Evolutionary conservation across 2,797 vertebrate genomes (phyloP), one percentile per base, ranked within the genome.

Genomic region (Gobionotothen gibberifrons): DNA sequence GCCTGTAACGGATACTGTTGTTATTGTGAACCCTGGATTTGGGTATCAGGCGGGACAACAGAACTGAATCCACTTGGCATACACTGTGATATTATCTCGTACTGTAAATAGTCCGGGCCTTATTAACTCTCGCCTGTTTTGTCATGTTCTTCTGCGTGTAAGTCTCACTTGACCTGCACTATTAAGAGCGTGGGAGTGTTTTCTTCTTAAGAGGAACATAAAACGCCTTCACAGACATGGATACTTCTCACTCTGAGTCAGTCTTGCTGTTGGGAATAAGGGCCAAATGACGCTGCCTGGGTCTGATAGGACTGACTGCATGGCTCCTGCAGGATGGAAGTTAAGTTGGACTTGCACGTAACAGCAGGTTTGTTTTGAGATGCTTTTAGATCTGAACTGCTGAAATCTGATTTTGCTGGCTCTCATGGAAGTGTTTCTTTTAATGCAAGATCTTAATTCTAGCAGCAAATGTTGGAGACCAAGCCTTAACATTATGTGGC

Each of bases 181-280:
- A 79, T 66, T 76, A 64, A 68, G 64, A 72, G 58, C 17, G 65
- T 88, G 76, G 67, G 80, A 87, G 74, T 72, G 75, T 86, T 83
- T 85, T 61, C 47, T 48, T 64, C 51, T 65, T 63, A 40, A 64
- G 64, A 79, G 61, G 69, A 87, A 69, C 68, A 56, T 13, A 15
- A 54, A 81, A 79, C 70, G 36, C 66, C 79, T 82, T 80, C 32
- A 56, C 76, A 65, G 64, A 78, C 58, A 48, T 81, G 43, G 74
- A 73, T 76, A 66, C 77, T 72, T 77, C 52, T 76, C 59, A 74
- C 58, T 79, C 39, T 65, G 69, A 77, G 26, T 82, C 74, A 77
- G 72, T 76, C 19, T 60, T 43, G 46, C 72, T 79, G 44, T 71
- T 76, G 66, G 40, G 46, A 82, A 72, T 51, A 26, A 64, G 39